A percentile compares a stretch with the other conserved stretches of the same genome.
These are phyloP conservation scores for Artibeus jamaicensis DNA, from an alignment of 2,797 vertebrate genomes.

Conservation along the genomic window DNA sequence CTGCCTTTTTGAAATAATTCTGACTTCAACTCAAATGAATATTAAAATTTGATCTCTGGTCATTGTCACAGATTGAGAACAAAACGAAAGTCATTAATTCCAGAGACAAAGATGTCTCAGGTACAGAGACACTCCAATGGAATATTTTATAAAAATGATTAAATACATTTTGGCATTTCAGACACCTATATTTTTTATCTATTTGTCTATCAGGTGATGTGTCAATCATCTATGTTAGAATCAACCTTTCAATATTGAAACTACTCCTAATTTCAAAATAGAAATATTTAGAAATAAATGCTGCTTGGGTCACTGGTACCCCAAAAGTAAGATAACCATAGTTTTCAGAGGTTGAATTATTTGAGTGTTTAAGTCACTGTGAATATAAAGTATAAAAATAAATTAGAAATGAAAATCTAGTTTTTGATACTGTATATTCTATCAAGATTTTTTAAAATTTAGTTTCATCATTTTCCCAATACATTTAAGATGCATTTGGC, in stretches of 20 bases:
- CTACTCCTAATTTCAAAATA: not conserved
- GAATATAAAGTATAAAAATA: not conserved
- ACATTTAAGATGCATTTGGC: not conserved
- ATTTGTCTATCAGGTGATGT: not conserved
- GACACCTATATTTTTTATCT: not conserved
- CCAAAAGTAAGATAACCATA: not conserved
- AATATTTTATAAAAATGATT: constrained; percentile 60
- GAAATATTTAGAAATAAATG: not conserved
- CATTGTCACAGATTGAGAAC: constrained; percentile 68
- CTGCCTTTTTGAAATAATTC: constrained; percentile 66
- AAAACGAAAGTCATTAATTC: constrained; percentile 71
- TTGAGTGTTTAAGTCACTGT: not conserved
- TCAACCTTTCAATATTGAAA: constrained; percentile 13
- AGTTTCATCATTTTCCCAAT: not conserved
- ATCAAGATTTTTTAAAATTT: not conserved
- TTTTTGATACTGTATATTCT: not conserved
- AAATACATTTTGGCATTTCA: constrained; percentile 49
- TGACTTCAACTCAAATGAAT: constrained; percentile 45
- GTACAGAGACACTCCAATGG: constrained; percentile 16
- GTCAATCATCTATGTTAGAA: not conserved
- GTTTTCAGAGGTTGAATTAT: not conserved
- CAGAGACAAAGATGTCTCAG: constrained; percentile 63
- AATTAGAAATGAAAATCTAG: not conserved
- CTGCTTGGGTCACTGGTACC: not conserved
- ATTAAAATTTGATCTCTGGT: constrained; percentile 74